Base-by-base conservation (phyloP, 1,140 invertebrate genomes). In the Hypothenemus hampei region DNA sequence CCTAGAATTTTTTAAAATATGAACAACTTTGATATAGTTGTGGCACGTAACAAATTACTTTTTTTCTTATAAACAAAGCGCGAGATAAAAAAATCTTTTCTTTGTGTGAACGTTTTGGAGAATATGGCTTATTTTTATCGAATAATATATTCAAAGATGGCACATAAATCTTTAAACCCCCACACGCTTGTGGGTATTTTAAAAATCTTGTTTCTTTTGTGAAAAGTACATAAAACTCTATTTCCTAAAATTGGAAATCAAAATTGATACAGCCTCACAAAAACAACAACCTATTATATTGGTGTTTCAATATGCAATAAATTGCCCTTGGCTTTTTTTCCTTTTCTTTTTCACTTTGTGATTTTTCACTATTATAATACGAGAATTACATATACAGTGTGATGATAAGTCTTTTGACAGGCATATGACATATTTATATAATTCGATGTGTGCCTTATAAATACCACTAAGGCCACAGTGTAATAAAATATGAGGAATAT, bases 101-200 rank as follows among this genome's bases (percentile, higher is more conserved):
- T 41, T 45, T 18, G 20, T 21, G 20, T 23, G 23, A 22, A 19
- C 20, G 40, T 23, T 43, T 43, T 18, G 35, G 40, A 43, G 40
- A 43, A 23, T n/a, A 43, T 43, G 20, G 40, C 40, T 47, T 47
- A 47, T 47, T 31, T 47, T 47, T 47, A 49, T 49, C 46, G 46
- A 49, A 49, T 37, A 49, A 49, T 49, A 49, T 49, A 49, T 49
- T 49, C 46, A 22, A 37, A 49, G 35, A 49, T 49, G 31, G 33
- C 46, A 15, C 20, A 49, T 49, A 49, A 49, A 49, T 49, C 46
- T 49, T 29, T 37, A 49, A 37, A 35, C 46, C n/a, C 13, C 24
- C 35, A 49, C 46, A 37, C 20, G 33, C 46, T 39, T 22, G 33
- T 49, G 39, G 29, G 43, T 37, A 49, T 49, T 49, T 46, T 46